These are phyloP conservation scores for Sparidentex hasta DNA, from an alignment of 2,797 vertebrate species.

Conservation along the genomic window DNA sequence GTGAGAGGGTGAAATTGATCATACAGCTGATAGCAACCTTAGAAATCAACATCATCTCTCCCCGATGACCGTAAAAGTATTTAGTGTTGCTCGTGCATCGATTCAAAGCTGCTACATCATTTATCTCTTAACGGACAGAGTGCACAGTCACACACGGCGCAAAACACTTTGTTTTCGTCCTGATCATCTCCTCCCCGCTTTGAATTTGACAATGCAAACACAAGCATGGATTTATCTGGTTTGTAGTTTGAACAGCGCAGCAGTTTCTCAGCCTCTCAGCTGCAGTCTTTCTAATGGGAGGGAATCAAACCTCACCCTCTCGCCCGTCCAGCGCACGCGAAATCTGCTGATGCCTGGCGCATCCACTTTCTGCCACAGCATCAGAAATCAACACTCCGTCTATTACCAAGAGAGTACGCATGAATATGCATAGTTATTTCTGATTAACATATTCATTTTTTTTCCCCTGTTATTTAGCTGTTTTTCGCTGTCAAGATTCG, in stretches of 20 bases:
- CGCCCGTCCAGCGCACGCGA: conserved; percentile 27
- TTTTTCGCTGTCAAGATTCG: conserved; percentile 12
- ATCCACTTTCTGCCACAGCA: conserved; percentile 50
- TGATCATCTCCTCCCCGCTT: conserved; percentile 15
- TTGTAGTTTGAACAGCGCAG: conserved; percentile 64
- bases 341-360: conserved; percentile 67
- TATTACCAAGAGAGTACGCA: conserved; percentile 16
- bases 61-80: conserved; percentile 1
- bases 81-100: neutral
- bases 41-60: neutral
- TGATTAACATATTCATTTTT: neutral
- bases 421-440: conserved; percentile 36
- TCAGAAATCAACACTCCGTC: conserved; percentile 47
- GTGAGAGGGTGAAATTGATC: neutral
- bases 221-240: conserved; percentile 54
- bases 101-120: neutral
- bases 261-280: conserved; percentile 62
- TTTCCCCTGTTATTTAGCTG: neutral
- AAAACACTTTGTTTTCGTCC: neutral
- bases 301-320: conserved; percentile 57
- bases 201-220: conserved; percentile 47
- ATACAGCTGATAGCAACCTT: neutral
- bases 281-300: conserved; percentile 58
- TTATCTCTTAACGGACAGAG: neutral
- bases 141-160: neutral